Evolutionary conservation across 2,888 invertebrate genomes (phyloP), one percentile per base, ranked within the genome.

Genomic region (Epirrhoe tristata): DNA sequence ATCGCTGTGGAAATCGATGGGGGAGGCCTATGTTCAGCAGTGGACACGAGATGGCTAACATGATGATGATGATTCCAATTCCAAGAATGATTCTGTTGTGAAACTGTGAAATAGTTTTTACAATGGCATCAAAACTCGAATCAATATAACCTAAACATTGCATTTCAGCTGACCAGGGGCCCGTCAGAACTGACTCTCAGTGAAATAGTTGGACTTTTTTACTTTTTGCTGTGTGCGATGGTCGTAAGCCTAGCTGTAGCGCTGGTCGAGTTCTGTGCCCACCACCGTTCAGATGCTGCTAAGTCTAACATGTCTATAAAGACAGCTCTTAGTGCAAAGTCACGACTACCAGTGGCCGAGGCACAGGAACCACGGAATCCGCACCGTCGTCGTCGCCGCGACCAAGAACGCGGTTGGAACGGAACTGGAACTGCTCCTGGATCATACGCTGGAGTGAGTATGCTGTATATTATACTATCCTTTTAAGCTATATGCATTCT

Each of bases 131-230:
- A n/a, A n/a, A n/a, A n/a, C 24, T 24, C 7, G 34, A 10, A 43
- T 1, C 32, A 46, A 46, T 50, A 17, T 55, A 6, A 61, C 1
- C 1, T 31, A 39, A 43, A 5, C 5, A 8, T 64, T 51, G 17
- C 80, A 2, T 67, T 63, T 58, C 60, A 63, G 63, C 2, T 24
- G 17, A 39, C 8, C 10, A 94, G 74, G 95, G 56, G 95, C 95
- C 74, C 96, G 95, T 81, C 97, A 80, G 98, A 98, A 83, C 94
- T 99, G 79, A 98, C 98, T 39, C 93, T 99, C 69, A 97, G 97
- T 83, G 99, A 99, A 93, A 98, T 99, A 51, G 99, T 99, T 32
- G 99, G 99, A 55, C 97, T 99, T 80, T 99, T 99, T 94, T 99
- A 99, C 94, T 98, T 99, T 82, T 94, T 99, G 73, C 97, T 99